These are phyloP conservation scores for Drepana falcataria DNA, from an alignment of 2,888 invertebrate species.

Conservation along the genomic window DNA sequence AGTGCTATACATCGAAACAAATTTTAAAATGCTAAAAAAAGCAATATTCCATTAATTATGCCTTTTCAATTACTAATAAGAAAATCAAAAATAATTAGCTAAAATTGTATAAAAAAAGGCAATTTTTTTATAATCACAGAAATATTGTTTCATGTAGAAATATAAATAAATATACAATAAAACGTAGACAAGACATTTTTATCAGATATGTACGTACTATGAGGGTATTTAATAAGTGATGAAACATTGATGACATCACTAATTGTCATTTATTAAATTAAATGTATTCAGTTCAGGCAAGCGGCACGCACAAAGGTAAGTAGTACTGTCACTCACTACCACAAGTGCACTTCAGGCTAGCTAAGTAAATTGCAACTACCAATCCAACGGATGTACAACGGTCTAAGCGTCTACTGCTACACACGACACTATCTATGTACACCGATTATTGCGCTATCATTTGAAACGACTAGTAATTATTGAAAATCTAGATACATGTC, in stretches of 20 bases:
- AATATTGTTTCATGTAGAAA: conserved; percentile 37
- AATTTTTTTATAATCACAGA: conserved; percentile 50
- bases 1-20: not conserved
- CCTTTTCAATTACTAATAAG: conserved; percentile 8
- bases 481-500: no score
- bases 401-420: not conserved
- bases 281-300: conserved; percentile 44
- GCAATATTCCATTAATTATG: conserved; percentile 3
- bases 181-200: conserved; percentile 17
- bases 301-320: conserved; percentile 35
- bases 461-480: no score
- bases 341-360: conserved; percentile 3
- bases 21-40: conserved; percentile 16
- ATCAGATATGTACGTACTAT: conserved; percentile 25
- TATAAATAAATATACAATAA: conserved; percentile 23
- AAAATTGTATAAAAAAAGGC: conserved; percentile 39
- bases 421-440: not conserved
- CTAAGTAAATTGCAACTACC: not conserved
- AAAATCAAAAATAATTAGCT: conserved; percentile 17
- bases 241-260: conserved; percentile 32
- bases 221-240: conserved; percentile 22
- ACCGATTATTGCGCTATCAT: no score
- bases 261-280: conserved; percentile 31
- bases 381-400: not conserved
- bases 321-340: conserved; percentile 2